A percentile compares a stretch with the other conserved stretches of the same genome.
Conservation (phyloP, 2,113 vertebrate species). For the Vireo altiloquus region DNA sequence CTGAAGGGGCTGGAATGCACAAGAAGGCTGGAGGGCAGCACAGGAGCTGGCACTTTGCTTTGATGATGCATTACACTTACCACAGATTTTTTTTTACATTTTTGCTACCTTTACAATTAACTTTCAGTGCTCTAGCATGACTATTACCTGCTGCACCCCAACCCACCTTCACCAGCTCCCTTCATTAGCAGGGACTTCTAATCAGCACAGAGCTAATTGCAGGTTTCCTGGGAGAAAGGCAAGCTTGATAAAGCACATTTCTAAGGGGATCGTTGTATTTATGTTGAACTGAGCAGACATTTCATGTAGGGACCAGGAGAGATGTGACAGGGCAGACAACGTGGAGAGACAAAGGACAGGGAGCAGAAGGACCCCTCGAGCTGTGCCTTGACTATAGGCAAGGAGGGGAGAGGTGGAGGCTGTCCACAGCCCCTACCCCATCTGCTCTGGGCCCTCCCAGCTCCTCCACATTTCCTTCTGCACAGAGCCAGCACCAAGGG, state of each 20-base stretch:
- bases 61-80: neutral
- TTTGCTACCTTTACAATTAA: neutral
- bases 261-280: neutral
- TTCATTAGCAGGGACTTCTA: conserved; percentile 2
- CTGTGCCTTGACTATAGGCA: neutral
- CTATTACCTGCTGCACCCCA: neutral
- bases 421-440: neutral
- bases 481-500: rapidly evolving
- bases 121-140: neutral
- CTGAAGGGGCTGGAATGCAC: neutral
- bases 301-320: neutral
- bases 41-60: neutral
- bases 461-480: rapidly evolving
- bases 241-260: neutral
- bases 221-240: neutral
- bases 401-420: neutral
- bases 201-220: conserved; percentile 21
- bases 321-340: rapidly evolving
- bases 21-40: neutral
- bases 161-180: neutral
- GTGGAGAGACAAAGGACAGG: neutral
- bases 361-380: neutral
- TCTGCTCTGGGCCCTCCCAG: neutral
- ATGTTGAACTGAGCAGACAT: neutral
- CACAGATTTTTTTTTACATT: neutral